Conservation (phyloP, 2,888 invertebrate genomes). For the Drosophila suboccidentalis region DNA sequence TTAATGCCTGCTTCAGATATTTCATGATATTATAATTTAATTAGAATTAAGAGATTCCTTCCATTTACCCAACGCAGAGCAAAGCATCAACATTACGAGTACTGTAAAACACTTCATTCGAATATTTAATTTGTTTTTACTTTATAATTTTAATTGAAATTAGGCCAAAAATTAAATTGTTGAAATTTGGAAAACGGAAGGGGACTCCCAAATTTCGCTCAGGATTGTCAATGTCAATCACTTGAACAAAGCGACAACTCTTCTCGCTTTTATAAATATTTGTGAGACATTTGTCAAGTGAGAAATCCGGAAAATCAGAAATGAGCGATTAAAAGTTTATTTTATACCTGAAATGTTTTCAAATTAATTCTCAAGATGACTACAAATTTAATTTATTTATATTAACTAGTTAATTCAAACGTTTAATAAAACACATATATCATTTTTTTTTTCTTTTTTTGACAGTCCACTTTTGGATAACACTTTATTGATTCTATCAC, state of each 20-base stretch:
- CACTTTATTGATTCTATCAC: constrained; percentile 75
- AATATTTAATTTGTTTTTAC: background rate
- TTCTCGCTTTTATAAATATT: background rate
- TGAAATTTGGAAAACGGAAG: background rate
- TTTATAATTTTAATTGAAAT: constrained; percentile 1
- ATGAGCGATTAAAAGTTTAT: background rate
- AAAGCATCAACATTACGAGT: background rate
- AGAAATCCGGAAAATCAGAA: background rate
- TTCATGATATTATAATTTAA: background rate
- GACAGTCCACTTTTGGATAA: constrained; percentile 80
- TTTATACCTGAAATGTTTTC: background rate
- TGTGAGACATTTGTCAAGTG: background rate
- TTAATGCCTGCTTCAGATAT: background rate
- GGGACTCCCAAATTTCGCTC: background rate
- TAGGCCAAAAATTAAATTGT: background rate
- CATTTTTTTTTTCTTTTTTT: constrained; percentile 30
- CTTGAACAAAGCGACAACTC: background rate
- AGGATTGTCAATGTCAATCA: background rate
- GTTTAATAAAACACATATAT: background rate
- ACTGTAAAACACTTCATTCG: background rate
- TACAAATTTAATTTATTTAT: background rate
- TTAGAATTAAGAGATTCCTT: background rate
- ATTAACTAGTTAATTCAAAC: background rate
- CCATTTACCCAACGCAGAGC: background rate
- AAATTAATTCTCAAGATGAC: background rate